A percentile compares a stretch with the other conserved stretches of the same genome.
These are phyloP conservation scores for Sphyrna mokarran DNA, from an alignment of 2,113 vertebrate species.

Conservation along the genomic window DNA sequence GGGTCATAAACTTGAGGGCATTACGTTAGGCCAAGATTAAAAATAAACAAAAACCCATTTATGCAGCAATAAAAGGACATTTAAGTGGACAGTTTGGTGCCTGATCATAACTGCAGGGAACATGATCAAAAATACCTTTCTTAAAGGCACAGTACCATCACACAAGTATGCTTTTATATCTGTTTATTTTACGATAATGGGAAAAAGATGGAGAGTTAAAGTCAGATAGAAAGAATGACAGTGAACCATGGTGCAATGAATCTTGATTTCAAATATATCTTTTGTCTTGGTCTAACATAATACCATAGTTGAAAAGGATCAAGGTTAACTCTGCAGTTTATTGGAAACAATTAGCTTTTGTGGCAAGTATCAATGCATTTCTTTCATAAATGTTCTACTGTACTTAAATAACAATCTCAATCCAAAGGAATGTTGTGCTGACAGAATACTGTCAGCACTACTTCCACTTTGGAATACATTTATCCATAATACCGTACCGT, in stretches of 20 bases:
- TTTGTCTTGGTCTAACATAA: neutral
- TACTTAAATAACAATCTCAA: neutral
- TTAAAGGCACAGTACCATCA: too few relatives aligned
- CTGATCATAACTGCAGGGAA: too few relatives aligned
- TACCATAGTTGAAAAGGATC: neutral
- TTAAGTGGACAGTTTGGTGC: too few relatives aligned
- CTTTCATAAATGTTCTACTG: neutral
- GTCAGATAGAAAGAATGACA: neutral
- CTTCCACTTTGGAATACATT: constrained; percentile 12
- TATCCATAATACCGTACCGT: neutral
- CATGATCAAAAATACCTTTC: too few relatives aligned
- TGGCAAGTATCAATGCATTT: neutral
- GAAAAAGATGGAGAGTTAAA: neutral
- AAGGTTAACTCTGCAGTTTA: neutral
- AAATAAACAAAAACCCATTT: too few relatives aligned
- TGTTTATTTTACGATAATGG: neutral
- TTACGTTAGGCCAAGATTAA: too few relatives aligned
- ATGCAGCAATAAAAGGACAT: too few relatives aligned
- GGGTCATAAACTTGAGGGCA: too few relatives aligned
- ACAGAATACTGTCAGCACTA: neutral
- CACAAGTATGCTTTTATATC: too few relatives aligned
- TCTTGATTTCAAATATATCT: neutral
- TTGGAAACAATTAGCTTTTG: neutral
- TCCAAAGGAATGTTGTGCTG: neutral
- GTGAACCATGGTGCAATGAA: neutral